phyloP scores from a whole-genome alignment of 64 coral and sea anemone genomes.

The Montipora capricornis region DNA sequence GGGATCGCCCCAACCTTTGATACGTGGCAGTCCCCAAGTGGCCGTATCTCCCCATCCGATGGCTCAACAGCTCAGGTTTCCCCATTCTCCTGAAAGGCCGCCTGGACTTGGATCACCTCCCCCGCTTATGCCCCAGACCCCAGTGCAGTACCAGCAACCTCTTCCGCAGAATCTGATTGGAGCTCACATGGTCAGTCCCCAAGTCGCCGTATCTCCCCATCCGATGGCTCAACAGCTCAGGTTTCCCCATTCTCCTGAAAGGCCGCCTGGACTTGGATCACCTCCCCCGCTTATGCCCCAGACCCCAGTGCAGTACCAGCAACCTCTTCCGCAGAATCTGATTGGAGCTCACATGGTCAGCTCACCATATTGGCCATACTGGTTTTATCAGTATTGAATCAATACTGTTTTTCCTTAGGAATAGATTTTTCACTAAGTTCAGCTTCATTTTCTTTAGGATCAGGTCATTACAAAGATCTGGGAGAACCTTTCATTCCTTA shows the following conservation, averaged over 20 bases:
- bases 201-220: neutral
- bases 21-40: neutral
- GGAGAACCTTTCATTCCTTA: neutral
- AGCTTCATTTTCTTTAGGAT: neutral
- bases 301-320: neutral
- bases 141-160: neutral
- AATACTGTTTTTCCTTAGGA: too few relatives aligned
- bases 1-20: neutral
- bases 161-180: neutral
- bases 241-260: neutral
- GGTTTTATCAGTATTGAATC: neutral
- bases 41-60: neutral
- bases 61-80: neutral
- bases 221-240: neutral
- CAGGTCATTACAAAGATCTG: neutral
- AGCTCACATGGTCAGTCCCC: constrained; percentile 35
- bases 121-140: neutral
- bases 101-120: neutral
- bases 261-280: neutral
- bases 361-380: constrained; percentile 52
- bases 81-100: neutral
- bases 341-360: constrained; percentile 48
- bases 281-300: neutral
- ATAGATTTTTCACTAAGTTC: neutral
- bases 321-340: neutral